phyloP scores from a whole-genome alignment of 2,888 invertebrate species.

The Cryptus armator region DNA sequence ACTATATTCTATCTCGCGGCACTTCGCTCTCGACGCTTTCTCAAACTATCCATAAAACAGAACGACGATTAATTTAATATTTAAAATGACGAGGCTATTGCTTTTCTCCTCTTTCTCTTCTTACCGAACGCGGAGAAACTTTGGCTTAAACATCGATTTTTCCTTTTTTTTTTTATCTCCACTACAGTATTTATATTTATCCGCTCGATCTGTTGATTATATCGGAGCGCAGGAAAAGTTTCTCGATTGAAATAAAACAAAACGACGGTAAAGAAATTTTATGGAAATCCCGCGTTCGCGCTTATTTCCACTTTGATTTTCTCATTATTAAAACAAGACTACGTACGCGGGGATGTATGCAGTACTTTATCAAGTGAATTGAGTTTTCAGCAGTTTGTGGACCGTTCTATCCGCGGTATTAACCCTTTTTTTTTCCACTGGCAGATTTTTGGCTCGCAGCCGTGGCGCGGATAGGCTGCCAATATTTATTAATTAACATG shows the following conservation, averaged over 20 bases:
- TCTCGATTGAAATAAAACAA: not conserved
- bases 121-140: conserved; percentile 1
- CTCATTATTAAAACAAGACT: conserved; percentile 12
- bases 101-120: not conserved
- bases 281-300: conserved; percentile 10
- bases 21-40: conserved; percentile 43
- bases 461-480: conserved; percentile 57
- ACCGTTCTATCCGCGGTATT: conserved; percentile 25
- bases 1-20: conserved; percentile 33
- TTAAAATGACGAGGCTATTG: conserved; percentile 28
- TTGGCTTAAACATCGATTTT: conserved; percentile 34
- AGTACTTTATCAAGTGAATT: conserved; percentile 7
- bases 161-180: conserved; percentile 14
- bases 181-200: not conserved
- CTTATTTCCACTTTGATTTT: conserved; percentile 7
- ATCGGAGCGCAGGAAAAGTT: not conserved
- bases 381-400: conserved; percentile 13
- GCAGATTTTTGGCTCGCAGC: conserved; percentile 58
- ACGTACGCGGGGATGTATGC: not conserved
- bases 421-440: conserved; percentile 5
- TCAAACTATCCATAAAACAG: conserved; percentile 52
- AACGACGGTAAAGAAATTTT: not conserved
- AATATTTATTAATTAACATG: conserved; percentile 69
- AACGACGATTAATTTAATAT: conserved; percentile 62
- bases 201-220: conserved; percentile 1